These are phyloP conservation scores for Allolobophora icterica DNA, from an alignment of 2,888 invertebrate species.

Conservation along the genomic window DNA sequence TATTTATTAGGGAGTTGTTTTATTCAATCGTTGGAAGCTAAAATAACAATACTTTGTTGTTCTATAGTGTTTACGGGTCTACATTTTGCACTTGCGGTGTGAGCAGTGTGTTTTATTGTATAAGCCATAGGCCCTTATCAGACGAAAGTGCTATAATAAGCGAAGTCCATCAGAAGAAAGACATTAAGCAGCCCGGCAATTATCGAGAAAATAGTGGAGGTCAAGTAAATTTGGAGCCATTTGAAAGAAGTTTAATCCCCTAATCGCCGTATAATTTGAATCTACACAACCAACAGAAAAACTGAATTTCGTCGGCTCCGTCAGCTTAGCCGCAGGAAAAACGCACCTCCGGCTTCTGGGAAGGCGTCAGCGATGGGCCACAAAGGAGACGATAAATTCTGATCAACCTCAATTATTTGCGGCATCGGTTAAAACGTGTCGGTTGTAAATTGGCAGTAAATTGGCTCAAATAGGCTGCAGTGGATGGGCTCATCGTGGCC, in stretches of 20 bases:
- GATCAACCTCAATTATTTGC: constrained; percentile 17
- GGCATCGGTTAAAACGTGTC: background rate
- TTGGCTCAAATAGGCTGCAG: constrained; percentile 1
- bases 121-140: background rate
- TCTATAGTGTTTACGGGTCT: too few species aligned
- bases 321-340: background rate
- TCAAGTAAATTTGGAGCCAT: constrained; percentile 5
- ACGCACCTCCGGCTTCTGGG: background rate
- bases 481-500: constrained; percentile 1
- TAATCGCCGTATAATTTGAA: constrained; percentile 4
- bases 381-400: constrained; percentile 15
- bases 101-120: too few species aligned
- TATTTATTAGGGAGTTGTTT: too few species aligned
- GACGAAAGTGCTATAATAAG: background rate
- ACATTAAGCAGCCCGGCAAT: background rate
- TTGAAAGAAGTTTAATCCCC: background rate
- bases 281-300: background rate
- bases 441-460: constrained; percentile 12
- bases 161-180: background rate
- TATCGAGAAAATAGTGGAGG: background rate
- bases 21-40: too few species aligned
- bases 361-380: background rate
- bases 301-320: background rate
- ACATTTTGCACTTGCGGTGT: too few species aligned
- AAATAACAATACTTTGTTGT: too few species aligned